Evolutionary conservation across 2,113 vertebrate species (phyloP).

Genomic region (Pycnonotus jocosus): DNA sequence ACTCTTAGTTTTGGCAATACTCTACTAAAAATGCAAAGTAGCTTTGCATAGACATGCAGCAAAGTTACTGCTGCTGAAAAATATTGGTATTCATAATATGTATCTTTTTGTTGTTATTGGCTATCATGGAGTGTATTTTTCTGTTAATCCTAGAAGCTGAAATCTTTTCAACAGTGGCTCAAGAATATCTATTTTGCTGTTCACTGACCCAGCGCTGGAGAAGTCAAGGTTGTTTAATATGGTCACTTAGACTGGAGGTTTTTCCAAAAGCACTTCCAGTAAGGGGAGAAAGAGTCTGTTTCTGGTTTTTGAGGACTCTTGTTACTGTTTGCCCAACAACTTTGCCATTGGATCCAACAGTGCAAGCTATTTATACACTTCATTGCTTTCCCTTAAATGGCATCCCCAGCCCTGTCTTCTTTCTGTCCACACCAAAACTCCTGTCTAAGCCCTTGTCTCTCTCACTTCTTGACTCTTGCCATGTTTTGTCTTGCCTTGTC

Average conservation of each 20-base stretch:
- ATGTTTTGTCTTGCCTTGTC: background rate
- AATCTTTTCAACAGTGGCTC: background rate
- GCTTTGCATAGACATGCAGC: background rate
- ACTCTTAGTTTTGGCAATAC: background rate
- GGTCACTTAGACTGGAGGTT: background rate
- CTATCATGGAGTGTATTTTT: background rate
- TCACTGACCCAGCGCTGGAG: background rate
- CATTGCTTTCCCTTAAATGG: conserved; percentile 18
- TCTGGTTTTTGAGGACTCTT: background rate
- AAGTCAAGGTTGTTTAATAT: background rate
- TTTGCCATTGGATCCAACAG: background rate
- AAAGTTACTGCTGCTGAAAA: background rate
- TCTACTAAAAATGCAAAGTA: background rate
- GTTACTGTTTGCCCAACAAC: background rate
- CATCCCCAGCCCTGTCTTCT: background rate
- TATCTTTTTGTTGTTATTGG: background rate
- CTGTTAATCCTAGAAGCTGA: background rate
- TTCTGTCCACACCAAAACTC: conserved; percentile 1
- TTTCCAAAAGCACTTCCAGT: background rate
- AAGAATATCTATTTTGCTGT: background rate
- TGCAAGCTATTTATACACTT: conserved; percentile 29
- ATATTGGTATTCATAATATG: background rate
- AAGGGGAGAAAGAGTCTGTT: background rate
- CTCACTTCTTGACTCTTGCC: background rate
- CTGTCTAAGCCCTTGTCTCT: background rate